A percentile compares a stretch with the other conserved stretches of the same genome.
Conservation (phyloP, 2,888 invertebrate genomes). For the Drosophila limbata region DNA sequence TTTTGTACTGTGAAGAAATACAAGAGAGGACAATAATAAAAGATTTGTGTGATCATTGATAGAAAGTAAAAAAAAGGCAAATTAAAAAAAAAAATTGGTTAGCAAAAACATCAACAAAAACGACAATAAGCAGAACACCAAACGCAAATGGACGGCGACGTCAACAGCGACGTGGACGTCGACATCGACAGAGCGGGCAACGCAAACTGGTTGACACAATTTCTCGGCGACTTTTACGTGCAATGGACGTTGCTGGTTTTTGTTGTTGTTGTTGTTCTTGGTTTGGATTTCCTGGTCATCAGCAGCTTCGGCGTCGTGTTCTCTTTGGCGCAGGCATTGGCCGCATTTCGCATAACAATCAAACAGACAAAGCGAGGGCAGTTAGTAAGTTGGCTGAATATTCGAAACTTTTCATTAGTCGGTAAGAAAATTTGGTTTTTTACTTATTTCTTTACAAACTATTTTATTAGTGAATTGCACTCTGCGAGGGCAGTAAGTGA, state of each 20-base stretch:
- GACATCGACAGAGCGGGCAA: constrained; percentile 19
- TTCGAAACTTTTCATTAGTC: too few relatives aligned
- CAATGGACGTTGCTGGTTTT: constrained; percentile 43
- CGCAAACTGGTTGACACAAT: constrained; percentile 80
- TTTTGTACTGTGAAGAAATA: not conserved
- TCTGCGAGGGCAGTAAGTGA: too few relatives aligned
- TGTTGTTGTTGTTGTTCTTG: constrained; percentile 9
- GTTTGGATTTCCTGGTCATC: constrained; percentile 58
- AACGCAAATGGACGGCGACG: constrained; percentile 26
- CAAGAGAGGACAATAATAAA: not conserved
- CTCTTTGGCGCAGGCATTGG: constrained; percentile 31
- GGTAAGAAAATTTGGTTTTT: too few relatives aligned
- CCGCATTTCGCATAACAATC: constrained; percentile 57
- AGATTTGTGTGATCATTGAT: constrained; percentile 29
- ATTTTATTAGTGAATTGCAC: too few relatives aligned
- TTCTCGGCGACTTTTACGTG: constrained; percentile 78
- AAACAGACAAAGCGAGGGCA: not conserved
- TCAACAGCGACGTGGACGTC: constrained; percentile 18
- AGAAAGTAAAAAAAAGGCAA: constrained; percentile 68
- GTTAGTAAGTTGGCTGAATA: not conserved
- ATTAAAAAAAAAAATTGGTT: constrained; percentile 59
- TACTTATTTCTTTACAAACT: too few relatives aligned
- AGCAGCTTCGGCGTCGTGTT: constrained; percentile 1
- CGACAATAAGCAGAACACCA: constrained; percentile 53
- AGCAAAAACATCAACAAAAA: constrained; percentile 30